phyloP scores from a whole-genome alignment of 2,888 invertebrate species.

The Eumerus sabulonum region DNA sequence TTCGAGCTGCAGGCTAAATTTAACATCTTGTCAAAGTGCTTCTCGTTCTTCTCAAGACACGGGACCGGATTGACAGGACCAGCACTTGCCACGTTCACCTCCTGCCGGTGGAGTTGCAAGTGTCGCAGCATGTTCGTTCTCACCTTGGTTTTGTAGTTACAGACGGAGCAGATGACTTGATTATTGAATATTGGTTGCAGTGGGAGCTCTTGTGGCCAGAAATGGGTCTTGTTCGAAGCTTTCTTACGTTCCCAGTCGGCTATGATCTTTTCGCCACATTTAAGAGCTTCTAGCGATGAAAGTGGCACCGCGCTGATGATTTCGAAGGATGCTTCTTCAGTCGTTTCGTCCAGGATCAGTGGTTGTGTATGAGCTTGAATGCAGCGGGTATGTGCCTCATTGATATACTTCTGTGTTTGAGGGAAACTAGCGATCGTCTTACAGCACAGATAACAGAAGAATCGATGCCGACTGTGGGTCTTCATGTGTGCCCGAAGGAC shows the following conservation, averaged over 20 bases:
- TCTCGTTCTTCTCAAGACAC: constrained; percentile 87
- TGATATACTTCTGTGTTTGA: constrained; percentile 80
- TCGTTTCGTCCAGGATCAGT: constrained; percentile 69
- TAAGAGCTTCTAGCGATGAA: constrained; percentile 67
- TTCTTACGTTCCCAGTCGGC: constrained; percentile 72
- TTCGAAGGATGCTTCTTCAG: constrained; percentile 73
- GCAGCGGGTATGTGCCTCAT: constrained; percentile 79
- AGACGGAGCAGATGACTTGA: constrained; percentile 83
- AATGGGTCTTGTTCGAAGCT: constrained; percentile 74
- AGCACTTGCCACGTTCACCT: constrained; percentile 82
- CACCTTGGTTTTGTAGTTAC: constrained; percentile 85
- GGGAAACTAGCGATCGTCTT: constrained; percentile 74
- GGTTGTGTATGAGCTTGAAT: constrained; percentile 78
- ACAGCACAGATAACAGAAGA: constrained; percentile 82
- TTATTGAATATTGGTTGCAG: constrained; percentile 83
- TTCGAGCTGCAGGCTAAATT: constrained; percentile 88
- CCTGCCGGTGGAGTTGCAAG: constrained; percentile 83
- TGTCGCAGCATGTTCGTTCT: constrained; percentile 86
- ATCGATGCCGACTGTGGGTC: constrained; percentile 81
- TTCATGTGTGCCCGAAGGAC: constrained; percentile 82
- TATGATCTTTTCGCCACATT: constrained; percentile 72
- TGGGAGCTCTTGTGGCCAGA: constrained; percentile 84
- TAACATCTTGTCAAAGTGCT: constrained; percentile 91
- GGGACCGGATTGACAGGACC: constrained; percentile 91
- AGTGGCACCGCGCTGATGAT: constrained; percentile 78